Conservation (phyloP, 2,113 vertebrate genomes). For the Lophura nycthemera region DNA sequence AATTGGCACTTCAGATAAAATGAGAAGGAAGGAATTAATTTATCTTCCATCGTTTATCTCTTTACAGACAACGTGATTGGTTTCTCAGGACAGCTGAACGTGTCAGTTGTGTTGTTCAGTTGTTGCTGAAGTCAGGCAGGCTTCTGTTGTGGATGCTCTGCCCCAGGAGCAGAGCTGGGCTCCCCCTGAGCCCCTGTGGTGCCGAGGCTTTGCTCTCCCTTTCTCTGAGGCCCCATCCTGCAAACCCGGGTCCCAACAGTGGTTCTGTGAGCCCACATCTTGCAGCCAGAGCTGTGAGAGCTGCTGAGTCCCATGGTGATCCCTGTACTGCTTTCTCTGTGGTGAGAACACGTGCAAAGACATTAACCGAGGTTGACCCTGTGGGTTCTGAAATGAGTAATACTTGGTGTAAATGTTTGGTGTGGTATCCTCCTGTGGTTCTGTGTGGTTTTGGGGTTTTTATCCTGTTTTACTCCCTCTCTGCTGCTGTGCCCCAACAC, state of each 20-base stretch:
- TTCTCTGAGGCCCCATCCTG: neutral
- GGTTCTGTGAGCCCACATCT: neutral
- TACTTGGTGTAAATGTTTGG: neutral
- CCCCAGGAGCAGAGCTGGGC: neutral
- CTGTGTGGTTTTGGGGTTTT: neutral
- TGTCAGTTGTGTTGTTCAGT: neutral
- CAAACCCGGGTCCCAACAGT: neutral
- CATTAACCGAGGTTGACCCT: neutral
- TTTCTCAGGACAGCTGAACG: neutral
- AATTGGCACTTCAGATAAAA: slow-evolving; percentile 49
- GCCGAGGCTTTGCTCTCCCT: neutral
- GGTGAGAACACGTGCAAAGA: neutral
- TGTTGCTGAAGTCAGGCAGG: neutral
- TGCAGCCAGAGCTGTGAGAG: neutral
- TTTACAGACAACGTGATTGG: neutral
- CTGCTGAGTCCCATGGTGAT: neutral
- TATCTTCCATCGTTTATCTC: neutral
- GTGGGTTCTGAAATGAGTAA: neutral
- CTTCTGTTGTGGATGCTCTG: neutral
- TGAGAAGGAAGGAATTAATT: too few relatives aligned
- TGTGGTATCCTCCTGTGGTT: neutral
- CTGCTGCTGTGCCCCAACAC: neutral
- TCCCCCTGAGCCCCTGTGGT: fast-evolving
- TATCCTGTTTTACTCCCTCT: fast-evolving
- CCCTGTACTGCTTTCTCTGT: neutral